Evolutionary conservation across 2,113 vertebrate genomes (phyloP).

Genomic region (Emydura subglobosa): DNA sequence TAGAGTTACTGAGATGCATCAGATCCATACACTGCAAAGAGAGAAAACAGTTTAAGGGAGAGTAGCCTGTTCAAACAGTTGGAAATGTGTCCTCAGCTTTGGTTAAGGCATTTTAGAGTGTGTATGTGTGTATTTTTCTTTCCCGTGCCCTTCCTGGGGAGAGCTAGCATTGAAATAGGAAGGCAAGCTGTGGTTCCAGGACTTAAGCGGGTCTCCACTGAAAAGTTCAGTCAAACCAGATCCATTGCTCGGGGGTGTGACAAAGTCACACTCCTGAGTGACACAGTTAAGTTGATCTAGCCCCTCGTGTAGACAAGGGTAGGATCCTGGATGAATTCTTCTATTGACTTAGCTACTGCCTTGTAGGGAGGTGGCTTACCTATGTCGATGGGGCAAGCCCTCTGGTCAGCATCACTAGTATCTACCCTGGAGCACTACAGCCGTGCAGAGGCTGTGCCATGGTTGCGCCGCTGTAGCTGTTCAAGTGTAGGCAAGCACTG

Average conservation of each 20-base stretch:
- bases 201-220: background rate
- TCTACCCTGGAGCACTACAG: background rate
- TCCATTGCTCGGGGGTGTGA: background rate
- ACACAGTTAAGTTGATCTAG: background rate
- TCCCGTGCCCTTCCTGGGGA: accelerated
- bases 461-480: background rate
- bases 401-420: background rate
- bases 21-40: accelerated
- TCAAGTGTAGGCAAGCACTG: background rate
- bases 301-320: background rate
- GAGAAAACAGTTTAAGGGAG: accelerated
- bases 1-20: background rate
- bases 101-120: accelerated
- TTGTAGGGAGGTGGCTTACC: background rate
- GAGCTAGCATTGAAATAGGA: background rate
- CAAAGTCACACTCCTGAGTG: background rate
- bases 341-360: too few relatives aligned
- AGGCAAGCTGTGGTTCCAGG: background rate
- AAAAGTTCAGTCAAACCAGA: background rate
- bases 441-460: too few relatives aligned
- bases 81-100: background rate
- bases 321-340: background rate
- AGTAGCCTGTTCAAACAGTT: background rate
- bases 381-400: too few relatives aligned
- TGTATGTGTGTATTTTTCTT: background rate